Conservation (phyloP, 2,888 invertebrate genomes). For the Mimas tiliae region DNA sequence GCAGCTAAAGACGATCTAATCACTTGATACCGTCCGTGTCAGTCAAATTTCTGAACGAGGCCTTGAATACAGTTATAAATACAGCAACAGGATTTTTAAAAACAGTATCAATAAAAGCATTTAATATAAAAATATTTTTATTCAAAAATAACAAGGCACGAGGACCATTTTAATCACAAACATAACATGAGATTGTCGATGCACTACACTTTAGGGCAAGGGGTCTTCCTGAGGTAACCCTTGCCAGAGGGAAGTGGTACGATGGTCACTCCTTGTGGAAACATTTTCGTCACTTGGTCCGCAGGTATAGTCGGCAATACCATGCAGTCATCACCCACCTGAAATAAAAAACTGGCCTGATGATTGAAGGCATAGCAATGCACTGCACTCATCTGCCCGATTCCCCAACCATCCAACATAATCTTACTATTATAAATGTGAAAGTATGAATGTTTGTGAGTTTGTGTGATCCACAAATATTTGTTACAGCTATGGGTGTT, state of each 20-base stretch:
- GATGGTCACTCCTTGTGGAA: conserved; percentile 88
- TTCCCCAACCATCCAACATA: no score
- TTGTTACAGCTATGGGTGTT: no score
- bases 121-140: neutral
- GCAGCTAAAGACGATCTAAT: no score
- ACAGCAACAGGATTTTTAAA: no score
- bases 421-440: no score
- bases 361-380: no score
- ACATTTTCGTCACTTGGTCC: conserved; percentile 88
- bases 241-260: conserved; percentile 93
- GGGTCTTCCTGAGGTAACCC: conserved; percentile 90
- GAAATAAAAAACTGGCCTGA: conserved; percentile 56
- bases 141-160: conserved; percentile 11
- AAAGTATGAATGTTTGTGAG: no score
- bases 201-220: conserved; percentile 78
- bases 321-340: conserved; percentile 95
- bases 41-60: no score
- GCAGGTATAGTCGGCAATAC: conserved; percentile 91
- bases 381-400: no score
- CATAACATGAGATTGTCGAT: conserved; percentile 7
- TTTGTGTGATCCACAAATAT: no score
- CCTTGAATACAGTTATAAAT: no score
- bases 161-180: neutral
- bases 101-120: neutral
- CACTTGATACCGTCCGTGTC: no score